Conservation (phyloP, 2,888 invertebrate genomes). For the Lasioglossum zephyrum region DNA sequence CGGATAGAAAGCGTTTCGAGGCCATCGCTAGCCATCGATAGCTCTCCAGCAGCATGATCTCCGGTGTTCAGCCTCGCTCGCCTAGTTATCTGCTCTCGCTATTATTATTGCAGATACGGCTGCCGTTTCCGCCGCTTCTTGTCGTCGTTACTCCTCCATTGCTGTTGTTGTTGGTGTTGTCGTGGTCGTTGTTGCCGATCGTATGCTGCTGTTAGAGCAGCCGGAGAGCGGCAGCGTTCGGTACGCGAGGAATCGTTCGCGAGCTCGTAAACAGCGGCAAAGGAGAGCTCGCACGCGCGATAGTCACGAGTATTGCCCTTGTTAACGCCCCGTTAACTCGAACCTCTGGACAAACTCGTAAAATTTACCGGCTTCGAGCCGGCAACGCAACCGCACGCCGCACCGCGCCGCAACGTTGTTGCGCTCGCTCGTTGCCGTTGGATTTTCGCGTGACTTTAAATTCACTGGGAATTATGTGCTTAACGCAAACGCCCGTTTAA, state of each 20-base stretch:
- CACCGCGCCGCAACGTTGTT: not conserved
- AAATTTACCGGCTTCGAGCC: constrained; percentile 62
- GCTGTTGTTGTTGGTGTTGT: constrained; percentile 4
- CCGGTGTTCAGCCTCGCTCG: not conserved
- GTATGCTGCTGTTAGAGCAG: constrained; percentile 32
- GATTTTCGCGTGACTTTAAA: constrained; percentile 61
- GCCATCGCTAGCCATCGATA: not conserved
- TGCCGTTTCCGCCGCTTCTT: constrained; percentile 17
- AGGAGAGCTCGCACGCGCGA: constrained; percentile 69
- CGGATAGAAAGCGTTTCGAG: not conserved
- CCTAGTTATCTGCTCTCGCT: constrained; percentile 20
- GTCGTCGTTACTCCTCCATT: constrained; percentile 24
- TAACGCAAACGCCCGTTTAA: constrained; percentile 42
- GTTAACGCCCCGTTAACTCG: constrained; percentile 74
- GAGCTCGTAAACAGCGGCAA: constrained; percentile 73
- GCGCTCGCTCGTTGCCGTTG: constrained; percentile 33
- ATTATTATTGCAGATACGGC: constrained; percentile 45
- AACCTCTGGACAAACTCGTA: constrained; percentile 73
- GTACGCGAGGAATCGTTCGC: constrained; percentile 68
- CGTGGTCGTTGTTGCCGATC: constrained; percentile 2
- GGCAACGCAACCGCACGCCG: constrained; percentile 41
- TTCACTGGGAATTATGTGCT: constrained; percentile 54
- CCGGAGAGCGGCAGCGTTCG: constrained; percentile 29
- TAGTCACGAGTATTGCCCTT: constrained; percentile 72
- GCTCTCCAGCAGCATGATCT: not conserved